Conservation (phyloP, 2,797 vertebrate genomes). For the Morelia viridis region DNA sequence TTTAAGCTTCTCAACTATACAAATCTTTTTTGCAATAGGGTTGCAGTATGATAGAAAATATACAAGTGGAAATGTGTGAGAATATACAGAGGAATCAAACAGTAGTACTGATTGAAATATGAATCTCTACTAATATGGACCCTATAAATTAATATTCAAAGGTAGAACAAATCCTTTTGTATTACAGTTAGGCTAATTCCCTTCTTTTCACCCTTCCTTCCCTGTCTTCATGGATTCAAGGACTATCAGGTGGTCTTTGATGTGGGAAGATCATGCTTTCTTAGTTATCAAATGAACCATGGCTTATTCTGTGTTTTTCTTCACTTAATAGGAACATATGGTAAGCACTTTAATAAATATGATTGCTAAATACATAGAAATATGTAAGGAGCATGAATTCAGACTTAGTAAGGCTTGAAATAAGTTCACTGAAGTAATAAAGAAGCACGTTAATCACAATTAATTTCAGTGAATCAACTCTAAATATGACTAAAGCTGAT, state of each 20-base stretch:
- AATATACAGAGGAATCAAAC: background rate
- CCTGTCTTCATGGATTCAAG: background rate
- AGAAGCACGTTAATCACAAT: background rate
- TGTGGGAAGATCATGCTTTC: background rate
- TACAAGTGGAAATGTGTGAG: too few species aligned
- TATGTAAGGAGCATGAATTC: too few species aligned
- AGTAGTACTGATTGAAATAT: background rate
- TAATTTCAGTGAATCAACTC: background rate
- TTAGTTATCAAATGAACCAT: too few species aligned
- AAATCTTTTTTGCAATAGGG: background rate
- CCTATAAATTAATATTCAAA: background rate
- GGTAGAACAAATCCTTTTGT: background rate
- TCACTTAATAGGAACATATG: background rate
- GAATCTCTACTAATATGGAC: background rate
- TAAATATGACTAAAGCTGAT: background rate
- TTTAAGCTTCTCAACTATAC: background rate
- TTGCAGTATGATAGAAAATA: too few species aligned
- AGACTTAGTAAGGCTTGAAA: too few species aligned
- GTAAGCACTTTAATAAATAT: too few species aligned
- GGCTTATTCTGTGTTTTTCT: background rate
- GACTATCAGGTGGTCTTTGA: background rate
- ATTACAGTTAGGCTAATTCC: background rate
- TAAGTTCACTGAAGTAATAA: too few species aligned
- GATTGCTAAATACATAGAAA: too few species aligned
- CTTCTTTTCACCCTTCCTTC: background rate